Conservation (phyloP, 2,113 vertebrate species). For the Podocnemis expansa region DNA sequence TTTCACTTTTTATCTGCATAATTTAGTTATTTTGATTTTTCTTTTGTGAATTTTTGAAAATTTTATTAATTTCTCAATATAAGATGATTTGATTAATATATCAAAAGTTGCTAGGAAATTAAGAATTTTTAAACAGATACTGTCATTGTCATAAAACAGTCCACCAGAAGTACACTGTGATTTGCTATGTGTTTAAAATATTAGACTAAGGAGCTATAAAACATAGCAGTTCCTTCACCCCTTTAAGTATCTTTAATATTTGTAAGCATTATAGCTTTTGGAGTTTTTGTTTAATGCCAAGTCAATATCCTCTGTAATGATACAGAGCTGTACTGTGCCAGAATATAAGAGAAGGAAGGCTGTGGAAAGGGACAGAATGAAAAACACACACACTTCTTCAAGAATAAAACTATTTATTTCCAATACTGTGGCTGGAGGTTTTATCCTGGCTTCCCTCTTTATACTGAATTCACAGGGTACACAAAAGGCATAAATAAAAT, state of each 20-base stretch:
- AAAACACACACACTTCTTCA: background rate
- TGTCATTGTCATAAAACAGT: background rate
- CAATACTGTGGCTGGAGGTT: background rate
- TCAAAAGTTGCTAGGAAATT: background rate
- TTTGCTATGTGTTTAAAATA: background rate
- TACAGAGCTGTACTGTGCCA: background rate
- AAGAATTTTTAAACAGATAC: background rate
- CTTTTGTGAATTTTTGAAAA: background rate
- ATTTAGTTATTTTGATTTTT: background rate
- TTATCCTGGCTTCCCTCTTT: background rate
- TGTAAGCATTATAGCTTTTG: background rate
- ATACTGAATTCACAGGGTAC: too few species aligned
- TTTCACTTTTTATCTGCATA: background rate
- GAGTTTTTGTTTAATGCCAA: background rate
- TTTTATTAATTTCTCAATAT: background rate
- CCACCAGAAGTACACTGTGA: background rate
- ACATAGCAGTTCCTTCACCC: background rate
- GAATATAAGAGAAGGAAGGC: too few species aligned
- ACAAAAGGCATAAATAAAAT: background rate
- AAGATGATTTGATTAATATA: background rate
- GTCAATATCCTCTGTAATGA: background rate
- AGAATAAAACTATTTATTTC: background rate
- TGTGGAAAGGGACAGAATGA: background rate
- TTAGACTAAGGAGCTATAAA: background rate
- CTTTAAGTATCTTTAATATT: background rate